These are phyloP conservation scores for Cassiopea xamachana DNA, from an alignment of 30 jellyfish, hydroid and myxozoan species.

Conservation along the genomic window DNA sequence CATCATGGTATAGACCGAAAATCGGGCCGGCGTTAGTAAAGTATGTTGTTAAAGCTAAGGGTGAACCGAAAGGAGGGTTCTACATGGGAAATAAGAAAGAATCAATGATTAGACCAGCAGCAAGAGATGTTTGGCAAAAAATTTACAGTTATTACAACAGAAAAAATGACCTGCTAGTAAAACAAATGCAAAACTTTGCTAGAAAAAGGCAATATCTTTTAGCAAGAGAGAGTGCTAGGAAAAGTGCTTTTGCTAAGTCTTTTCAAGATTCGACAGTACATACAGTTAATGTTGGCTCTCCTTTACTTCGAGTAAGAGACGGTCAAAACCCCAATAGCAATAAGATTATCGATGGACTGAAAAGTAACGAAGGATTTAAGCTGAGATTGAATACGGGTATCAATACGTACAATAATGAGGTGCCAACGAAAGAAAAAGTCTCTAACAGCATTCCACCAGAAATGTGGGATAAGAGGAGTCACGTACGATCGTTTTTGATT, in stretches of 20 bases:
- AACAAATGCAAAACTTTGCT: not conserved
- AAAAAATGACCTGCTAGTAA: constrained; percentile 22
- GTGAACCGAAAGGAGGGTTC: not conserved
- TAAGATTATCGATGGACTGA: too few relatives aligned
- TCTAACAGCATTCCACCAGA: constrained; percentile 35
- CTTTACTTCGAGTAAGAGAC: constrained; percentile 14
- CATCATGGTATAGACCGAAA: constrained; percentile 80
- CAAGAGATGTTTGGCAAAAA: constrained; percentile 57
- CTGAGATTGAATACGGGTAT: not conserved
- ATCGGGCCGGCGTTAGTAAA: constrained; percentile 76
- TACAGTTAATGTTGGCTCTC: constrained; percentile 11
- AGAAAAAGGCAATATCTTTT: not conserved
- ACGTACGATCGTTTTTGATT: constrained; percentile 7
- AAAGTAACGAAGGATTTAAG: not conserved
- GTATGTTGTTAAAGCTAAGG: constrained; percentile 49
- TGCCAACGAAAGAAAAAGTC: not conserved
- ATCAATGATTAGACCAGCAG: constrained; percentile 40
- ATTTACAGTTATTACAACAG: constrained; percentile 66
- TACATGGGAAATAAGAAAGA: constrained; percentile 50
- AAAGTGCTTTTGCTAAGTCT: not conserved
- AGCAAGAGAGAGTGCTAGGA: not conserved
- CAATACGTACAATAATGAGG: not conserved
- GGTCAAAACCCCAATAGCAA: not conserved
- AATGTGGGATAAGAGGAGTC: constrained; percentile 67
- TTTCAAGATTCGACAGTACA: not conserved